phyloP scores from a whole-genome alignment of 2,888 invertebrate genomes.

The Amphipoea lucens region DNA sequence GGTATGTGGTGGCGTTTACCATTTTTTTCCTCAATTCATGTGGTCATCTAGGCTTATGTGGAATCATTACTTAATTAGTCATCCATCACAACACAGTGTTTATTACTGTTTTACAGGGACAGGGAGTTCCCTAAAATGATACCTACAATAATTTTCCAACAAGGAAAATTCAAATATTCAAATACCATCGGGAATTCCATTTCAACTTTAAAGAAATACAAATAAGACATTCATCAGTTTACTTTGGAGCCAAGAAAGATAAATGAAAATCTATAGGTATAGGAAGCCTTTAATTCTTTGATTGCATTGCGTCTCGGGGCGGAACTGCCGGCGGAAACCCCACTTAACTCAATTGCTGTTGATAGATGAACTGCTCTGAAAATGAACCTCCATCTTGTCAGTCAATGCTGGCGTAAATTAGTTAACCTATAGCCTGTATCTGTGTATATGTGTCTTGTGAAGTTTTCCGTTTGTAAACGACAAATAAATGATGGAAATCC shows the following conservation, averaged over 20 bases:
- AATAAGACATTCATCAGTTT: slow-evolving; percentile 14
- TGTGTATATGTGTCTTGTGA: slow-evolving; percentile 3
- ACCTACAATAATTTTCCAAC: not conserved
- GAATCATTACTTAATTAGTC: slow-evolving; percentile 12
- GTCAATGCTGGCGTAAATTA: slow-evolving; percentile 44
- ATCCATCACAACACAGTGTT: not conserved
- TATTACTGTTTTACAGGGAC: not conserved
- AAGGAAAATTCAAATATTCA: not conserved
- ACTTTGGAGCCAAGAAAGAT: slow-evolving; percentile 25
- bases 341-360: slow-evolving; percentile 82
- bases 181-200: slow-evolving; percentile 16
- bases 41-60: not conserved
- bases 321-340: slow-evolving; percentile 73
- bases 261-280: slow-evolving; percentile 55
- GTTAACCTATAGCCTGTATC: slow-evolving; percentile 23
- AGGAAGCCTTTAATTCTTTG: slow-evolving; percentile 65
- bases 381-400: slow-evolving; percentile 59
- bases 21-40: slow-evolving; percentile 55
- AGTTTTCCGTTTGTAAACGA: not conserved
- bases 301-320: slow-evolving; percentile 71
- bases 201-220: slow-evolving; percentile 20
- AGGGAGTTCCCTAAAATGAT: slow-evolving; percentile 33
- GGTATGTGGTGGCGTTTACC: not conserved
- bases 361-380: slow-evolving; percentile 67
- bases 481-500: not conserved